Percentiles rank a stretch among this genome's conserved stretches.
phyloP scores from a whole-genome alignment of 2,888 invertebrate genomes.

The Cantharis flavilabris region DNA sequence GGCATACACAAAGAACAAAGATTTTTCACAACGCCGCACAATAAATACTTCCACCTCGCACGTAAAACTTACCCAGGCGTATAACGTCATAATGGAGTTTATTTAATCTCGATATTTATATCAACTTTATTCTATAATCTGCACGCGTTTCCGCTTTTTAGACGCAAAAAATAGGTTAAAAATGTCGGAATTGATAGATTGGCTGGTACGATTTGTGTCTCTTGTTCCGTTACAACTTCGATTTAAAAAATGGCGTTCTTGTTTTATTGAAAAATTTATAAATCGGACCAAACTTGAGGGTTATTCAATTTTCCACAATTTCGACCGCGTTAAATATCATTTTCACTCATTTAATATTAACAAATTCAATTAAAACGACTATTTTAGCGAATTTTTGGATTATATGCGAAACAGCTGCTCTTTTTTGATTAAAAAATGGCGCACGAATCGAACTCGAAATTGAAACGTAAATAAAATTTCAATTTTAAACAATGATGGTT shows the following conservation, averaged over 20 bases:
- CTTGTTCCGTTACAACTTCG: neutral
- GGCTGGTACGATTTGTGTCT: neutral
- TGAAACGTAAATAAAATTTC: neutral
- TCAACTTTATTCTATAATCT: slow-evolving; percentile 1
- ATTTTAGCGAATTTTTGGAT: neutral
- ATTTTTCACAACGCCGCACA: neutral
- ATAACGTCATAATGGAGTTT: slow-evolving; percentile 45
- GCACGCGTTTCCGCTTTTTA: slow-evolving; percentile 25
- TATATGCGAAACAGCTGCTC: neutral
- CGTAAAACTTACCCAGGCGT: slow-evolving; percentile 48
- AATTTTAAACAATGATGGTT: neutral
- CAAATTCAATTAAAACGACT: neutral
- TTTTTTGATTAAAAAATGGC: neutral
- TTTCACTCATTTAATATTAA: neutral
- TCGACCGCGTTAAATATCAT: neutral
- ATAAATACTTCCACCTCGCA: neutral
- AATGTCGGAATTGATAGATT: slow-evolving; percentile 20
- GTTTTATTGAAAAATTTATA: neutral
- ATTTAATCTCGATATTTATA: slow-evolving; percentile 3
- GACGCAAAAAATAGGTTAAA: slow-evolving; percentile 22
- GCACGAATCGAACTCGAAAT: neutral
- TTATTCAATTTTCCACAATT: neutral
- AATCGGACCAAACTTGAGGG: neutral
- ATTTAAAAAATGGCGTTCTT: slow-evolving; percentile 1
- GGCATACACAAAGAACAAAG: neutral